Evolutionary conservation across 2,888 invertebrate species (phyloP), one percentile per base, ranked within the genome.

Genomic region (Orgyia antiqua): DNA sequence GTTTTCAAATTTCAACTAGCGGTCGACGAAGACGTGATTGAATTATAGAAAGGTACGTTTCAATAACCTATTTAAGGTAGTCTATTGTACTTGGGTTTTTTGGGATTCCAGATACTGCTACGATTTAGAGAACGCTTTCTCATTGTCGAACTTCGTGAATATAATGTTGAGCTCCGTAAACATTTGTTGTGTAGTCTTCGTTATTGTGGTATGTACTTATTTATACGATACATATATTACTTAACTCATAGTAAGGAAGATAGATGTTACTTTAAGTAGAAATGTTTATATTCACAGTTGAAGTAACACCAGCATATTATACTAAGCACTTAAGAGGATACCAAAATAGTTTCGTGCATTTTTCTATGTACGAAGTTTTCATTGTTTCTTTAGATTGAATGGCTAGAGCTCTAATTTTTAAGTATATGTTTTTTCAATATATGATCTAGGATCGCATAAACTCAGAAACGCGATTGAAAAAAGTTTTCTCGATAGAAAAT

Each of bases 141-240:
- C 76, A 1, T 54, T 80, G 7, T 74, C 77, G 27, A 82, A 68
- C 51, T 70, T 66, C 5, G 71, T 79, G 12, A 86, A 84, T 41
- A 75, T 84, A 28, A 64, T 80, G 11, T 54, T 86, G 35, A 84
- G 86, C 39, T 84, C 84, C 0, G 55, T 80, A 0, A 84, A 83
- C 42, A 82, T 84, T 30, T 86, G 84, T 59, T 83, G 84, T 31
- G 82, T 82, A 6, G 72, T 79, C 3, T 86, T 86, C 39, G 74
- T 77, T 7, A 78, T 80, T 42, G 73, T 84, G 62, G 84, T 84
- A 43, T 31, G 77, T 68, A 52, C 25, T 29, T 11, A 17, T 31
- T n/a, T n/a, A n/a, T n/a, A n/a, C n/a, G n/a, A n/a, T n/a, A 18
- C 7, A 10, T 17, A 7, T 17, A 17, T 7, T 4, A 17, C 4